phyloP scores from a whole-genome alignment of 2,888 invertebrate species.

The Branchinecta sandiegonensis region DNA sequence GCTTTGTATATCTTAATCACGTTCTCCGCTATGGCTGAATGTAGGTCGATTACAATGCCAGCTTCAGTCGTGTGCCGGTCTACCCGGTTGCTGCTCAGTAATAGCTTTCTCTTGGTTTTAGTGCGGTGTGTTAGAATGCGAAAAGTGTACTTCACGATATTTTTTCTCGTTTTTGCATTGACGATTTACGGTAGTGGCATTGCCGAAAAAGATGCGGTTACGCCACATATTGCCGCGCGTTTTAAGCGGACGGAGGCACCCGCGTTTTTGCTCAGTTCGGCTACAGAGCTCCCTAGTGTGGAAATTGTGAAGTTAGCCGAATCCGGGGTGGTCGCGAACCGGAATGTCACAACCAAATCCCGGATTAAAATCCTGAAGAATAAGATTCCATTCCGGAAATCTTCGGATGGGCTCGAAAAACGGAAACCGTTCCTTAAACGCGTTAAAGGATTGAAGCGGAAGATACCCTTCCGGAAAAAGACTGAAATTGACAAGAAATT shows the following conservation, averaged over 20 bases:
- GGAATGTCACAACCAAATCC: background rate
- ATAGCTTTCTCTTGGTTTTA: too few relatives aligned
- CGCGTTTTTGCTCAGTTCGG: background rate
- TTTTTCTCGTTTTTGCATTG: background rate
- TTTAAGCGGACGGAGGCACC: background rate
- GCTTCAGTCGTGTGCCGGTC: too few relatives aligned
- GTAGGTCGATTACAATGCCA: too few relatives aligned
- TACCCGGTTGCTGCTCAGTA: too few relatives aligned
- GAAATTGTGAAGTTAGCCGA: background rate
- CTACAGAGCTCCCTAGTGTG: background rate
- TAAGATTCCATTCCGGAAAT: background rate
- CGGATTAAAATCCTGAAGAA: background rate
- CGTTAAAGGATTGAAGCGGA: background rate
- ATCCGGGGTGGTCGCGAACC: background rate
- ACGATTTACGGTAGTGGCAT: conserved; percentile 9
- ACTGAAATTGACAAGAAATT: background rate
- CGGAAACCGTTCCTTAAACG: conserved; percentile 2
- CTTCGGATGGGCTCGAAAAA: background rate
- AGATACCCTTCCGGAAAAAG: background rate
- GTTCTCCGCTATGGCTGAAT: too few relatives aligned
- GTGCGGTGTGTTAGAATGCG: too few relatives aligned
- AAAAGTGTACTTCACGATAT: background rate
- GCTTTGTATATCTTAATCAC: too few relatives aligned
- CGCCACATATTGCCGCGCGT: conserved; percentile 6
- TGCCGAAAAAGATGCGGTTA: background rate